Evolutionary conservation across 2,888 invertebrate species (phyloP).

Genomic region (Apotomis turbidana): DNA sequence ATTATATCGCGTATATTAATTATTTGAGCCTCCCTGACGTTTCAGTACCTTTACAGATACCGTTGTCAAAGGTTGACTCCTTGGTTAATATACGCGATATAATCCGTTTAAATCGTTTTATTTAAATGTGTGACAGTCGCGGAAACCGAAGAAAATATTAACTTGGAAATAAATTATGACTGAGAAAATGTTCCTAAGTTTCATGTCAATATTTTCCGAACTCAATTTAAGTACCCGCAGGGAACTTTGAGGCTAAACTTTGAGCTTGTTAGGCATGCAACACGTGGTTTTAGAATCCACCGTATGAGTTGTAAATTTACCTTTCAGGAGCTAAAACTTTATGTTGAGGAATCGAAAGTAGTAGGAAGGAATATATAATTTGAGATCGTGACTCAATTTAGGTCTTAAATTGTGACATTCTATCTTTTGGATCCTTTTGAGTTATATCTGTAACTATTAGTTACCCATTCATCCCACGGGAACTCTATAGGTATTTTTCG

Average conservation of each 20-base stretch:
- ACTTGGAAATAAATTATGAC: constrained; percentile 14
- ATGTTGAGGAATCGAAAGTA: not conserved
- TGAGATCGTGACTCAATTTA: not conserved
- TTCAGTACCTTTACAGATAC: too few species aligned
- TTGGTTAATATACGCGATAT: too few species aligned
- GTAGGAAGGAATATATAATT: not conserved
- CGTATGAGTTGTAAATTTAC: not conserved
- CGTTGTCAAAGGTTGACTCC: too few species aligned
- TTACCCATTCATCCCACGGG: too few species aligned
- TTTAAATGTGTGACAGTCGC: too few species aligned
- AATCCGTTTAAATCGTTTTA: too few species aligned
- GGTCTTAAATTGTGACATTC: not conserved
- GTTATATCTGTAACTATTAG: too few species aligned
- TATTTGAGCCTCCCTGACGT: too few species aligned
- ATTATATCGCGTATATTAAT: too few species aligned
- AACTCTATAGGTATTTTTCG: too few species aligned
- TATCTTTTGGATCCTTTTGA: not conserved
- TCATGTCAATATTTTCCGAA: constrained; percentile 26
- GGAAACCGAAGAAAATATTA: too few species aligned
- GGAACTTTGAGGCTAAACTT: constrained; percentile 16
- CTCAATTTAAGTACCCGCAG: constrained; percentile 21
- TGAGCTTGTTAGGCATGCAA: constrained; percentile 15
- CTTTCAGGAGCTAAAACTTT: not conserved
- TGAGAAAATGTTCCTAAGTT: constrained; percentile 17
- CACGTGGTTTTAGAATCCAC: constrained; percentile 10